These are phyloP conservation scores for Ceratitis capitata DNA, from an alignment of 1,140 invertebrate genomes.

Conservation along the genomic window DNA sequence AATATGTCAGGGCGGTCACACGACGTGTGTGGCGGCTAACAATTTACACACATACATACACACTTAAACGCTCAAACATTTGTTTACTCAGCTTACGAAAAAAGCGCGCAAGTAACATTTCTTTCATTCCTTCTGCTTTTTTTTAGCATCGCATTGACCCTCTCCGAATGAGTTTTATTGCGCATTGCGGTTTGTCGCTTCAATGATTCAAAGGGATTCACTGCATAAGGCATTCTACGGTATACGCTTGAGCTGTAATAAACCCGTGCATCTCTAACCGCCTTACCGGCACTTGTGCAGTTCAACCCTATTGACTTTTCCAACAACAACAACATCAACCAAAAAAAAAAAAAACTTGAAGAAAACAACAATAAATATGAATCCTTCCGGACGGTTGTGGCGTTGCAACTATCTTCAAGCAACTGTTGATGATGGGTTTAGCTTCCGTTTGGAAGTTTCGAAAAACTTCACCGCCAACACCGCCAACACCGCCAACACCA, in stretches of 20 bases:
- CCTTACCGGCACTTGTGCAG: neutral
- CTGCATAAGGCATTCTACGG: neutral
- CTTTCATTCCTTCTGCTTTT: neutral
- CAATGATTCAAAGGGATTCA: neutral
- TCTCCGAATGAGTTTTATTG: slow-evolving; percentile 1
- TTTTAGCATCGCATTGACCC: neutral
- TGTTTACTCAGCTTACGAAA: neutral
- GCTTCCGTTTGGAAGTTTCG: slow-evolving; percentile 40
- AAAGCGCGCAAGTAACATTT: neutral
- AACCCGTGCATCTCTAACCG: neutral
- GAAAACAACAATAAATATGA: slow-evolving; percentile 24
- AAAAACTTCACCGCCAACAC: slow-evolving; percentile 35
- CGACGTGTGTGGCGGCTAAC: slow-evolving; percentile 8
- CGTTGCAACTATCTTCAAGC: neutral
- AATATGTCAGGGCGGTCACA: slow-evolving; percentile 53
- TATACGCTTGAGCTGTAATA: neutral
- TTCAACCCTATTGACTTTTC: slow-evolving; percentile 24
- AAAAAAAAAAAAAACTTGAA: too few relatives aligned
- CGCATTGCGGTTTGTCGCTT: slow-evolving; percentile 34
- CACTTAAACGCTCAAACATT: neutral
- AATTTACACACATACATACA: neutral
- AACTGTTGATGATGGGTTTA: slow-evolving; percentile 44
- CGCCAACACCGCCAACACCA: slow-evolving; percentile 14
- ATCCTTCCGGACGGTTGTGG: slow-evolving; percentile 1
- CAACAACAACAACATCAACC: neutral